Evolutionary conservation across 2,113 vertebrate genomes (phyloP), one percentile per base, ranked within the genome.

Genomic region (Struthidea cinerea): DNA sequence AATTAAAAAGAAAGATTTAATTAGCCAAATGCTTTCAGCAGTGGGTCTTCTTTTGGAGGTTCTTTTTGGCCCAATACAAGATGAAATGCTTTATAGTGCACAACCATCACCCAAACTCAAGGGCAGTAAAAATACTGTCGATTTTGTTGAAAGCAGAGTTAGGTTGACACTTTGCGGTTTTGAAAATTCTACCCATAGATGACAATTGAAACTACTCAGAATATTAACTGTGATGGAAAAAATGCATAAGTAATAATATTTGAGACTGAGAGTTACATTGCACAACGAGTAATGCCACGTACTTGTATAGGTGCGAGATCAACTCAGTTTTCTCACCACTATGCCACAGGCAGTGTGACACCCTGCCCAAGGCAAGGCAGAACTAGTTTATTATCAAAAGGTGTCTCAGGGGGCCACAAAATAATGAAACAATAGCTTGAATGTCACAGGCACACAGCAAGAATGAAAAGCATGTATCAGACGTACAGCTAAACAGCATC

Each of bases 151-250:
- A 90, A 88, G 63, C 37, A 69, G 57, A 95, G 6, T 53, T 85
- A 73, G 57, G 67, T 37, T 82, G 46, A 86, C 35, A 32, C 91
- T 69, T 56, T 13, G 64, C 0, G 1, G 76, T 84, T 93, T 92
- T 93, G 73, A 92, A 89, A 94, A 94, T 86, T 93, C 83, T 63
- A 37, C 64, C 28, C 39, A 55, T 23, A 78, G 52, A 77, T 77
- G 83, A 78, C 80, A 92, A 94, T 27, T 93, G 83, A 97, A 93
- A 91, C 94, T 86, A 52, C 60, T 86, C 69, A 90, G 39, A 88
- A 81, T 67, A 81, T 63, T 78, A 89, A 70, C 86, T 89, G 86
- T 70, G 73, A 75, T 78, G 89, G 91, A 94, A 97, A 95, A 94
- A 91, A 69, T 41, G 21, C n/a, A 17, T 82, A 87, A 89, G 69